phyloP scores from a whole-genome alignment of 2,888 invertebrate species.

The Epirrita christyi region DNA sequence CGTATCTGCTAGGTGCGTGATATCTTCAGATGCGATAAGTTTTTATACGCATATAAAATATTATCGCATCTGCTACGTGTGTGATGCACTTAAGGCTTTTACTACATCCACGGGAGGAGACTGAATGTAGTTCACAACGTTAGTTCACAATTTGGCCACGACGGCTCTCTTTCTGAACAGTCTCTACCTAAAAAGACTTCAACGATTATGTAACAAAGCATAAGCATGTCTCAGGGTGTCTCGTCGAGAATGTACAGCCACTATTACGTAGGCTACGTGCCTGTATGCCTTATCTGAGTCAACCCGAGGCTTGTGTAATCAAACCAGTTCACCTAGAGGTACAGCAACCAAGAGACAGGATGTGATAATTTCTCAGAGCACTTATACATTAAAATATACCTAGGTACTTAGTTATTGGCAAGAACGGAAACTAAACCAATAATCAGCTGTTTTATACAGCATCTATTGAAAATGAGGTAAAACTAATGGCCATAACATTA shows the following conservation, averaged over 20 bases:
- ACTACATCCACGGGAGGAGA: too few species aligned
- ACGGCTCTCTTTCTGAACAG: too few species aligned
- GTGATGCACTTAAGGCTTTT: too few species aligned
- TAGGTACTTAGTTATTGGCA: constrained; percentile 13
- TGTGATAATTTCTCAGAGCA: constrained; percentile 20
- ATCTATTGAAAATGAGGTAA: constrained; percentile 1
- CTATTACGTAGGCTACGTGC: constrained; percentile 13
- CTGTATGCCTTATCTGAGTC: constrained; percentile 37
- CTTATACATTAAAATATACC: constrained; percentile 18
- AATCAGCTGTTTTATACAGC: constrained; percentile 7
- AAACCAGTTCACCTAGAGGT: constrained; percentile 20
- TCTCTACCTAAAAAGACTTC: too few species aligned
- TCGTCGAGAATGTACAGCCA: neutral
- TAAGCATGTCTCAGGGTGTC: too few species aligned
- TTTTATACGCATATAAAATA: too few species aligned
- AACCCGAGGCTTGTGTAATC: constrained; percentile 45
- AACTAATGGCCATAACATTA: constrained; percentile 2
- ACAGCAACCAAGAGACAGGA: constrained; percentile 19
- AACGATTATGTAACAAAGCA: too few species aligned
- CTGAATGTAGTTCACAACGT: too few species aligned
- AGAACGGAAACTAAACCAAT: constrained; percentile 20
- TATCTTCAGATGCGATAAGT: too few species aligned
- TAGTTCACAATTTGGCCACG: too few species aligned
- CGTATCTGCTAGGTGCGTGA: too few species aligned
- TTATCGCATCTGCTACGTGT: too few species aligned